Evolutionary conservation across 2,797 vertebrate species (phyloP), one percentile per base, ranked within the genome.

Genomic region (Chaunax sp.): DNA sequence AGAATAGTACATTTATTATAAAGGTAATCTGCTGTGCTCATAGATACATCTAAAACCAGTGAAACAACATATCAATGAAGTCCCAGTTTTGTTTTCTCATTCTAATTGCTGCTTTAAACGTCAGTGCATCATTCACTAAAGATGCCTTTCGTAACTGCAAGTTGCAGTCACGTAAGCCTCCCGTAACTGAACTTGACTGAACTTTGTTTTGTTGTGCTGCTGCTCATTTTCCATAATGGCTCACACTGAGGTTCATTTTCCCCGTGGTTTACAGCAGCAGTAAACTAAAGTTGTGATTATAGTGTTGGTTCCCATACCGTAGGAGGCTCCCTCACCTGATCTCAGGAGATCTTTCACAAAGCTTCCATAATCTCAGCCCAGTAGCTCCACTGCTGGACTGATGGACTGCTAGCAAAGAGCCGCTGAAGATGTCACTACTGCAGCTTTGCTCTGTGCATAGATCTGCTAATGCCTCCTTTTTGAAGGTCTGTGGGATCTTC

Each of bases 401-500:
- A 75, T 19, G 85, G 83, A 75, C 86, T 19, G 72, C 80, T 80
- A 82, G 87, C 86, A 76, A 51, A 20, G 71, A 64, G 77, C 84
- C 83, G 72, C 75, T 3, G 54, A 79, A 77, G 84, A 77, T 83
- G 87, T 87, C 86, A 84, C 80, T 64, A 38, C 75, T 14, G 1
- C 53, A 61, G 85, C 83, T 85, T 83, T 70, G 69, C 75, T 64
- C 69, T 22, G 55, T 44, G 62, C 64, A 81, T 26, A 81, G 82
- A 80, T 64, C 80, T 68, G n/a, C 82, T 87, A 87, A 84, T 83
- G 87, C 83, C 13, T 78, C 72, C 73, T 50, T 84, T 90, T 84
- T 88, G 84, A 90, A 88, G 91, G 65, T 75, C 84, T 81, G 76
- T 64, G 77, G 84, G 88, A 89, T 89, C 83, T 83, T 86, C 80